phyloP scores from a whole-genome alignment of 2,113 vertebrate species.

The Oryzias melastigma region DNA sequence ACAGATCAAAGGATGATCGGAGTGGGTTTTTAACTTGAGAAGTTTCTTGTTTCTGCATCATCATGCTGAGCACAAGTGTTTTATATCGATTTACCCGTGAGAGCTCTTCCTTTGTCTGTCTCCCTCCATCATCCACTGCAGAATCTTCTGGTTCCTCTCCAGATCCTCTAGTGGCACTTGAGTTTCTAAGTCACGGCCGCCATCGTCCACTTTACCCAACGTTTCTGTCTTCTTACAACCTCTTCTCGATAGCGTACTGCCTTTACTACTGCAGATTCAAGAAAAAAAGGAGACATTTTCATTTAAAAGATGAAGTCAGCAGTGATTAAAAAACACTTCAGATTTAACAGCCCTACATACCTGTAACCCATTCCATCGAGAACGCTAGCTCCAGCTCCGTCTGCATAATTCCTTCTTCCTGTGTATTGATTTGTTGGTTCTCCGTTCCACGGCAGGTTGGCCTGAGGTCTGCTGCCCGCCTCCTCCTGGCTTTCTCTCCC shows the following conservation, averaged over 20 bases:
- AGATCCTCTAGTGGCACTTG: slow-evolving; percentile 83
- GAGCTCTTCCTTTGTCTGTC: slow-evolving; percentile 88
- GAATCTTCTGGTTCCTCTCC: slow-evolving; percentile 93
- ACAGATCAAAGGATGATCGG: too few relatives aligned
- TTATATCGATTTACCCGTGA: slow-evolving; percentile 79
- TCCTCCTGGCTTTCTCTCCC: slow-evolving; percentile 69
- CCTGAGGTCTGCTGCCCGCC: slow-evolving; percentile 54
- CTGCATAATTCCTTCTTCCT: slow-evolving; percentile 83
- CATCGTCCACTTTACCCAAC: slow-evolving; percentile 76
- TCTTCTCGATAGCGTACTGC: slow-evolving; percentile 80
- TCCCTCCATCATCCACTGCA: slow-evolving; percentile 97
- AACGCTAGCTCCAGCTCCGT: slow-evolving; percentile 73
- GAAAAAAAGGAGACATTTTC: not conserved
- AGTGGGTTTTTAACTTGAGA: not conserved
- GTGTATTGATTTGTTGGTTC: slow-evolving; percentile 80
- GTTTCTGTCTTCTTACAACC: slow-evolving; percentile 84
- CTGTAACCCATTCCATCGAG: slow-evolving; percentile 82
- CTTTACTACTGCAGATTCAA: slow-evolving; percentile 82
- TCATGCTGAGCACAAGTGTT: not conserved
- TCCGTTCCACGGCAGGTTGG: slow-evolving; percentile 77
- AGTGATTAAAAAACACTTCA: not conserved
- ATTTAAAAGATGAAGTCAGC: not conserved
- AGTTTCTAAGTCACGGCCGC: slow-evolving; percentile 74
- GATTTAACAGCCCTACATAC: slow-evolving; percentile 63
- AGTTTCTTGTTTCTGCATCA: not conserved